Base-by-base conservation (phyloP, 2,888 invertebrate species). In the Drosophila sordidapex region DNA sequence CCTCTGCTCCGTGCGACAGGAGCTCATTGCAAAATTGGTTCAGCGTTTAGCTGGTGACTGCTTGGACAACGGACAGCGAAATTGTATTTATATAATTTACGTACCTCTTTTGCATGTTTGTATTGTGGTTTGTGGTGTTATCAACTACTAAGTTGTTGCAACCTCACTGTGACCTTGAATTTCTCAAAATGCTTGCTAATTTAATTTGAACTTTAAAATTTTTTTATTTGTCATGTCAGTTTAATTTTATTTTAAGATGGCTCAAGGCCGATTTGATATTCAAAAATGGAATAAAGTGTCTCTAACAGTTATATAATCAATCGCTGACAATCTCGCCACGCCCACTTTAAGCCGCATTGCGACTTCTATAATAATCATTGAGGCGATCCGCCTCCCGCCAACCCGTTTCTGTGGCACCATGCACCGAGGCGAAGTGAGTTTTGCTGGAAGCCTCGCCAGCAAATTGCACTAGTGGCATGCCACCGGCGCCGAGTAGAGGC, bases 381-480 rank as follows among this genome's bases (percentile, higher is more conserved):
- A 96, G 91, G 69, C 96, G 93, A 48, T 95, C 93, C 0, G 96
- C 96, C 89, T 96, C 96, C 27, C 96, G 94, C 90, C 95, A 95
- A 0, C 97, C 97, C n/a, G 95, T 94, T 87, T 96, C 96, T 0
- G 96, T 92, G 0, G 97, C 97, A 0, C 96, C 96, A 85, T 97
- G 96, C 0, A 95, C 96, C 0, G 95, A 95, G 0, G 94, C 94
- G 87, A 94, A 96, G 84, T 94, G 94, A 69, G 94, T 94, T 53
- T 94, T 94, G 13, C 95, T 95, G 0, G 96, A 95, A 0, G 96
- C 95, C 91, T 96, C 96, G 0, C 96, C 96, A 1, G 95, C 96
- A 85, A 96, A 96, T 73, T 95, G 94, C 0, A 96, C 91, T 0
- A 94, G 91, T 40, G 95, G 94, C 54, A 92, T 92, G 48, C 92